A percentile compares a stretch with the other conserved stretches of the same genome.
phyloP scores from a whole-genome alignment of 2,113 vertebrate genomes.

The Macrotis lagotis region DNA sequence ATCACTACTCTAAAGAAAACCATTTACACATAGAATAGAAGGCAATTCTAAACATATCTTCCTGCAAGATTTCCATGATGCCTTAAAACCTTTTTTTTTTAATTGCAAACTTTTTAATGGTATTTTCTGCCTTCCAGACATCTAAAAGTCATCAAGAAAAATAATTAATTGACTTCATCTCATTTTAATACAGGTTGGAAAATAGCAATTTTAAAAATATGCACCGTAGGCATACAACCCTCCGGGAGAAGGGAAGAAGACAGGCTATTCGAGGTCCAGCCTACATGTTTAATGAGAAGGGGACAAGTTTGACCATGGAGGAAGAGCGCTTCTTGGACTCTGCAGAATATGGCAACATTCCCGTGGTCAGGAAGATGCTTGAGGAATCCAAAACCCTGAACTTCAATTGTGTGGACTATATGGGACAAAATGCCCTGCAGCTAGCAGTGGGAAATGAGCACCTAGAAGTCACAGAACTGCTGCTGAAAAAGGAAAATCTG shows the following conservation, averaged over 20 bases:
- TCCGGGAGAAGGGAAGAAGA: slow-evolving; percentile 95
- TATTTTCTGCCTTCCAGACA: background rate
- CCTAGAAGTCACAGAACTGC: slow-evolving; percentile 95
- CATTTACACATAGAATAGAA: background rate
- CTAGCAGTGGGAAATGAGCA: slow-evolving; percentile 97
- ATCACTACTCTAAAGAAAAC: background rate
- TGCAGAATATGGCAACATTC: slow-evolving; percentile 97
- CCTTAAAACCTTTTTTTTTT: background rate
- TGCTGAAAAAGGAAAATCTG: slow-evolving; percentile 95
- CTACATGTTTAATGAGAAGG: slow-evolving; percentile 98
- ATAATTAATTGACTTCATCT: slow-evolving; percentile 38
- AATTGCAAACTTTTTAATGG: background rate
- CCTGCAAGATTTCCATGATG: background rate
- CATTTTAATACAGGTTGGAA: slow-evolving; percentile 77
- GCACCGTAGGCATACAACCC: slow-evolving; percentile 94
- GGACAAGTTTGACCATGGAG: slow-evolving; percentile 92
- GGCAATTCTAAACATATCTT: background rate
- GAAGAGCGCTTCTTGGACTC: slow-evolving; percentile 96
- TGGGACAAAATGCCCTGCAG: slow-evolving; percentile 97
- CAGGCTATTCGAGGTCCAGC: slow-evolving; percentile 96
- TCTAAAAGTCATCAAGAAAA: background rate
- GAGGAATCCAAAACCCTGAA: slow-evolving; percentile 98
- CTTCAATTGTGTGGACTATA: slow-evolving; percentile 97
- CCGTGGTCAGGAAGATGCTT: slow-evolving; percentile 97
- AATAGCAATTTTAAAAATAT: slow-evolving; percentile 85